Evolutionary conservation across 2,888 invertebrate genomes (phyloP), one percentile per base, ranked within the genome.

Genomic region (Amiota mariae): DNA sequence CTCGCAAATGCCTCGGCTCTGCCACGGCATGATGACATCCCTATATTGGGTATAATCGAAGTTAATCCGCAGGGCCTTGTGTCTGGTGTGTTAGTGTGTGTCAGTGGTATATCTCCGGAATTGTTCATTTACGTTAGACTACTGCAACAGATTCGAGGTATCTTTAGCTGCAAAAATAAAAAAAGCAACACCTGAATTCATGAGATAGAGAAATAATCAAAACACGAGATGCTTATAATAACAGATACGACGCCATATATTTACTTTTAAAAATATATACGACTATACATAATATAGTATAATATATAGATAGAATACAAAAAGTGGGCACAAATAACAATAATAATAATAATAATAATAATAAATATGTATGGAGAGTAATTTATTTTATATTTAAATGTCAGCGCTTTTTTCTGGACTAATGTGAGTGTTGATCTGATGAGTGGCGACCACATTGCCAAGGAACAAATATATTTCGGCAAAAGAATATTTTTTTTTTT

Each of bases 1-100:
- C 94, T 92, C 78, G 95, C 95, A 89, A 96, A 95, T 74, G 95
- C 94, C 88, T 95, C 95, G 73, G 95, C 95, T 73, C 94, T 92
- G 75, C 94, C 94, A 75, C 95, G 93, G 89, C 95, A 96, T 89
- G 94, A 95, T 93, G 94, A 95, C 93, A 94, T 94, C 82, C 90
- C 88, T 83, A 90, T 81, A 76, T 85, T 84, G 87, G 94, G 93
- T 90, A 94, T 91, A 81, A 94, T 91, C 80, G 94, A 93, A 85
- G 93, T 92, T 85, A 94, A 91, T 85, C 94, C 93, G 90, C 94
- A 93, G 91, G 93, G 92, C 86, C 91, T 92, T 89, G 87, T 82
- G 75, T 82, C 81, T 70, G 85, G 85, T 63, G 88, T 88, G 78
- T 84, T 83, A 75, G 85, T 87, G 79, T 84, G 87, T 81, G 87